phyloP scores from a whole-genome alignment of 2,888 invertebrate species.

The Pantelozetes paolii region DNA sequence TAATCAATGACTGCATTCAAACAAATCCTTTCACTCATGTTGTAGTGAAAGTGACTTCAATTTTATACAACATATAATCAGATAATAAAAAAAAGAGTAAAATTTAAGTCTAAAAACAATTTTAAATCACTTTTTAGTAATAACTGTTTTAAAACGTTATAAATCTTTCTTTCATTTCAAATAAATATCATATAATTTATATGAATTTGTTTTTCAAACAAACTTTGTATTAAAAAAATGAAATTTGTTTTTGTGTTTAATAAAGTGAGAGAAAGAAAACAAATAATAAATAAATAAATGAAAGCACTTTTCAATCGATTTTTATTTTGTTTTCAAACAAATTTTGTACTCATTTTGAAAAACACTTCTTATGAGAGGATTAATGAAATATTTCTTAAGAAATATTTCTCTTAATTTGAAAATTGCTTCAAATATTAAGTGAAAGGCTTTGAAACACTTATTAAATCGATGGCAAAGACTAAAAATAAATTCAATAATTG shows the following conservation, averaged over 20 bases:
- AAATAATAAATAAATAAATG: background rate
- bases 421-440: no score
- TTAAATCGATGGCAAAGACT: no score
- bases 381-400: no score
- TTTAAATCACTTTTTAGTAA: background rate
- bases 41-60: background rate
- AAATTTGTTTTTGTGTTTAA: background rate
- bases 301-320: no score
- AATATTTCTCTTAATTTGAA: no score
- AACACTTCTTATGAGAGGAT: no score
- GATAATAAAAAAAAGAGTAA: background rate
- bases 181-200: background rate
- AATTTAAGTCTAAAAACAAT: background rate
- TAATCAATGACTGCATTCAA: background rate
- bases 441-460: no score
- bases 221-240: background rate
- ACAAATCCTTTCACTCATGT: background rate
- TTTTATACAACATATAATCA: slow-evolving; percentile 1
- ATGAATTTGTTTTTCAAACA: background rate
- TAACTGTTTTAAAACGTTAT: background rate
- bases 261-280: background rate
- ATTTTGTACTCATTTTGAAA: no score
- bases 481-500: no score
- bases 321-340: no score
- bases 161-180: background rate